Percentiles rank a stretch among this genome's conserved stretches.
phyloP scores from a whole-genome alignment of 2,888 invertebrate genomes.

The Stenichneumon culpator region DNA sequence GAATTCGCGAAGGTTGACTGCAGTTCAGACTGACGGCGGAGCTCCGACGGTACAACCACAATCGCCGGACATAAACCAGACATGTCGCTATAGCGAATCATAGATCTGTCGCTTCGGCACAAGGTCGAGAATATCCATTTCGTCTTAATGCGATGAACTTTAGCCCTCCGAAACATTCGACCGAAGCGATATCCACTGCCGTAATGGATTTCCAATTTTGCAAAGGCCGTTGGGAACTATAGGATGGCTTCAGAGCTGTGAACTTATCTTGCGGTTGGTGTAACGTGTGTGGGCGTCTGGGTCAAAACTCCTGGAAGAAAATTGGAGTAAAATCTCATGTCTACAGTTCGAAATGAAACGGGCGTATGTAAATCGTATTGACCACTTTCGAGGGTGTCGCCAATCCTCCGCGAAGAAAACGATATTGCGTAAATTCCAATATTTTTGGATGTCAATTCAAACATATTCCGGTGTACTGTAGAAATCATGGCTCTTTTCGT shows the following conservation, averaged over 20 bases:
- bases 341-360: background rate
- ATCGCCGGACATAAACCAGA: slow-evolving; percentile 6
- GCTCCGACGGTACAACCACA: slow-evolving; percentile 7
- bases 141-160: slow-evolving; percentile 35
- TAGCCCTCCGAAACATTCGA: slow-evolving; percentile 5
- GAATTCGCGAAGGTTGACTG: slow-evolving; percentile 25
- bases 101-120: slow-evolving; percentile 15
- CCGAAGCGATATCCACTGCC: slow-evolving; percentile 2
- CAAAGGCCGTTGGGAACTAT: background rate
- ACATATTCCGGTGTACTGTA: background rate
- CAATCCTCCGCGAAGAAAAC: background rate
- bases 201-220: background rate
- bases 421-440: background rate
- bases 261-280: background rate
- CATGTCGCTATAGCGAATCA: background rate
- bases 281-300: background rate
- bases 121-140: slow-evolving; percentile 41
- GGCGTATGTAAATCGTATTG: background rate
- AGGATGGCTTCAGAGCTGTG: background rate
- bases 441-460: background rate
- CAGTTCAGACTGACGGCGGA: background rate
- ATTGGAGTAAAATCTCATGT: background rate
- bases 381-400: background rate
- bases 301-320: background rate
- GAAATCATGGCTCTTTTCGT: background rate